Conservation (phyloP, 2,888 invertebrate genomes). For the Ormyrus thymus region DNA sequence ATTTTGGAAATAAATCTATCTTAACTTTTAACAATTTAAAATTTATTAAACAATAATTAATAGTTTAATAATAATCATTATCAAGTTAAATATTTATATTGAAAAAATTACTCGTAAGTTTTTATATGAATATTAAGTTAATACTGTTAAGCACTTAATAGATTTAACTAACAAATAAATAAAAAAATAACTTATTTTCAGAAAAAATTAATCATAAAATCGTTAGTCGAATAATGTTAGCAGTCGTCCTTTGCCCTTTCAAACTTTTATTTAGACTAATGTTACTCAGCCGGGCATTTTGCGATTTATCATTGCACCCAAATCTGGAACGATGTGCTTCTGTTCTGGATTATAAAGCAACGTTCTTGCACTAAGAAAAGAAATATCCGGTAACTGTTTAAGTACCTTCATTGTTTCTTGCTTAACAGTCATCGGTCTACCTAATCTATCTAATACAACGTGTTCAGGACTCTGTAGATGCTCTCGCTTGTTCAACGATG, state of each 20-base stretch:
- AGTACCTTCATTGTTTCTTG: constrained; percentile 69
- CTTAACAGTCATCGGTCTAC: constrained; percentile 68
- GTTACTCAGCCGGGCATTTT: constrained; percentile 75
- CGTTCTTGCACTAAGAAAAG: constrained; percentile 72
- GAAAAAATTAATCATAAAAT: neutral
- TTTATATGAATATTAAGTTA: too few species aligned
- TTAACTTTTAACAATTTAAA: too few species aligned
- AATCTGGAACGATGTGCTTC: constrained; percentile 70
- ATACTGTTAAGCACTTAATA: neutral
- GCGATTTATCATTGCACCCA: constrained; percentile 72
- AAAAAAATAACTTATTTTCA: neutral
- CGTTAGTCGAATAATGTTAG: constrained; percentile 13
- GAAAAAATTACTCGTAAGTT: too few species aligned
- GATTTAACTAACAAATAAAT: neutral
- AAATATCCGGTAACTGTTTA: constrained; percentile 71
- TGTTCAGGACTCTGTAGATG: constrained; percentile 61
- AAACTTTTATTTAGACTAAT: constrained; percentile 72
- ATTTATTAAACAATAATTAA: too few species aligned
- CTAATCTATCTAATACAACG: constrained; percentile 68
- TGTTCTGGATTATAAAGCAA: constrained; percentile 71
- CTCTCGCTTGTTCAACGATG: constrained; percentile 57
- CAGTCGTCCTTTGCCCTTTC: constrained; percentile 60
- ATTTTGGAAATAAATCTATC: too few species aligned
- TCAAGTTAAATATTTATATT: too few species aligned
- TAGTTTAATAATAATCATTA: too few species aligned